Conservation (phyloP, 1,140 invertebrate genomes). For the Drosophila virilis region DNA sequence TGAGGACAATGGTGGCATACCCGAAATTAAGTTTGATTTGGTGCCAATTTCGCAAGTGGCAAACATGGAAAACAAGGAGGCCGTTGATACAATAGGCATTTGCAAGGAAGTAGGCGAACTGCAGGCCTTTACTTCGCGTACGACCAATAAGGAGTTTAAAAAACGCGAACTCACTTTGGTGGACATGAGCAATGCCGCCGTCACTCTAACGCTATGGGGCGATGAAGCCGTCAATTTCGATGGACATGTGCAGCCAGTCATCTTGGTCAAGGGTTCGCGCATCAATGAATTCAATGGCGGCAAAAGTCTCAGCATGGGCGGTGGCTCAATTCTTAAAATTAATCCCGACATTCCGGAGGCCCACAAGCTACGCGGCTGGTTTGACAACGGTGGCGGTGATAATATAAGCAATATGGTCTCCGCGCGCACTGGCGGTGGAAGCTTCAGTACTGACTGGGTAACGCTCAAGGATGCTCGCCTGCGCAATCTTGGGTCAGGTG, state of each 20-base stretch:
- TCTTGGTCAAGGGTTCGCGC: conserved; percentile 92
- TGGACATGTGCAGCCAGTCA: conserved; percentile 89
- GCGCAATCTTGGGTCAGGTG: conserved; percentile 87
- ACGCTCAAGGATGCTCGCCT: conserved; percentile 90
- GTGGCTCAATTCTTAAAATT: conserved; percentile 88
- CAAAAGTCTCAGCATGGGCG: conserved; percentile 85
- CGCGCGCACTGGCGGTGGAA: conserved; percentile 84
- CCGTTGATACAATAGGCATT: conserved; percentile 96
- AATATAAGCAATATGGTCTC: conserved; percentile 88
- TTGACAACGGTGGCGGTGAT: conserved; percentile 89
- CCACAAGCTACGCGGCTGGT: conserved; percentile 95
- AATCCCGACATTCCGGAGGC: conserved; percentile 96
- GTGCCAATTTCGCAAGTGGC: conserved; percentile 91
- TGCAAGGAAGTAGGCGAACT: conserved; percentile 91
- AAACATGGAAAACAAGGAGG: conserved; percentile 87
- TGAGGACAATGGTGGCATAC: conserved; percentile 87
- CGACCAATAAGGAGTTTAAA: conserved; percentile 92
- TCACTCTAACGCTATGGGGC: conserved; percentile 92
- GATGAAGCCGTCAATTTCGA: conserved; percentile 93
- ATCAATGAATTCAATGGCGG: conserved; percentile 91
- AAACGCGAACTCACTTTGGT: conserved; percentile 96
- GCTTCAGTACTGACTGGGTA: conserved; percentile 87
- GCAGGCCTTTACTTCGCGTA: conserved; percentile 89
- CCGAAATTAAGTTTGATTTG: conserved; percentile 94
- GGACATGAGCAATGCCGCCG: conserved; percentile 92